Percentiles rank a stretch among this genome's conserved stretches.
These are phyloP conservation scores for Pteronotus mesoamericanus DNA, from an alignment of 2,797 vertebrate genomes.

Conservation along the genomic window DNA sequence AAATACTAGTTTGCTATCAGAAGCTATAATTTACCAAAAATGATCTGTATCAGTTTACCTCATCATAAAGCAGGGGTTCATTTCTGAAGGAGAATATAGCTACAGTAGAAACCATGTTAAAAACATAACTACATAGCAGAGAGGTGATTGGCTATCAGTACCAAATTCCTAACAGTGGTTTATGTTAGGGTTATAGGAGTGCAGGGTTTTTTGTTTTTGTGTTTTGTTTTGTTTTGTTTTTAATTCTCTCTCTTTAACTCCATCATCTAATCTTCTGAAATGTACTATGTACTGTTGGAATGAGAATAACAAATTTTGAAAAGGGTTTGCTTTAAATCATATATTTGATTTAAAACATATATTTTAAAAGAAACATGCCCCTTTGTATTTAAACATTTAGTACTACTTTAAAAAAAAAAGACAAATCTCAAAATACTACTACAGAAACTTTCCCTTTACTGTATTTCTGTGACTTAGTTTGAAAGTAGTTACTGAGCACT, in stretches of 20 bases:
- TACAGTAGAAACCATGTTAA: neutral
- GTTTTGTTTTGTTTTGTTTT: neutral
- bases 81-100: conserved; percentile 2
- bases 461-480: neutral
- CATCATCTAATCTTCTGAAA: conserved; percentile 26
- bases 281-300: neutral
- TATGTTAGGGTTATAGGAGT: neutral
- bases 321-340: neutral
- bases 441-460: neutral
- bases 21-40: conserved; percentile 36
- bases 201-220: neutral
- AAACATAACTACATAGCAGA: neutral
- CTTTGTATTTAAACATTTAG: conserved; percentile 7
- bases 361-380: neutral
- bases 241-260: neutral
- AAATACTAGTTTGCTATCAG: conserved; percentile 27
- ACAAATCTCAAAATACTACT: conserved; percentile 27
- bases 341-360: neutral
- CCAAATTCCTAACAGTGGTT: conserved; percentile 4
- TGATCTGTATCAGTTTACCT: neutral
- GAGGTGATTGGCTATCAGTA: neutral
- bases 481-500: neutral
- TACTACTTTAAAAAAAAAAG: neutral
- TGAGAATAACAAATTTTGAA: neutral
- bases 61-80: neutral